Conservation (phyloP, 2,888 invertebrate species). For the Heliconius cydno region DNA sequence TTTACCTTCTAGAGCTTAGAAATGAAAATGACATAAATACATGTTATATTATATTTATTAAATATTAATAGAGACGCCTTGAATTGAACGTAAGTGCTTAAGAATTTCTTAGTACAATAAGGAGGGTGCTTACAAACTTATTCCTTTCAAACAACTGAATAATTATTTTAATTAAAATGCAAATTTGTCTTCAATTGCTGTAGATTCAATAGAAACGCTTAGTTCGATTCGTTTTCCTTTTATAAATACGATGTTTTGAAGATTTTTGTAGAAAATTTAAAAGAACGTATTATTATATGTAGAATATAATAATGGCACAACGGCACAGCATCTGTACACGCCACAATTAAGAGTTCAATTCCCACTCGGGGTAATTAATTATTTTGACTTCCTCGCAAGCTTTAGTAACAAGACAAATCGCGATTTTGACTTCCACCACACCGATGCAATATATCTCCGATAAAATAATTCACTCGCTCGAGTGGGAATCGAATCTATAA, state of each 20-base stretch:
- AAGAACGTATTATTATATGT: too few species aligned
- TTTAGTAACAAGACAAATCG: too few species aligned
- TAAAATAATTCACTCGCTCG: too few species aligned
- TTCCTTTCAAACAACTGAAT: slow-evolving; percentile 74
- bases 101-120: slow-evolving; percentile 26
- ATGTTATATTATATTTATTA: neutral
- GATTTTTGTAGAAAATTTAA: slow-evolving; percentile 54
- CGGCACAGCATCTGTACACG: too few species aligned
- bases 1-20: too few species aligned
- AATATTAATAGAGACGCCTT: slow-evolving; percentile 5
- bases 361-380: too few species aligned
- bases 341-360: too few species aligned
- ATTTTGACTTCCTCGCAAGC: too few species aligned
- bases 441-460: too few species aligned
- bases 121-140: slow-evolving; percentile 62
- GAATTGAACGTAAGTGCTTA: slow-evolving; percentile 7
- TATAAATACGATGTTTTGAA: slow-evolving; percentile 71
- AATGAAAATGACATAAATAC: neutral
- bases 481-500: too few species aligned
- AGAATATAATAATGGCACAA: too few species aligned
- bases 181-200: slow-evolving; percentile 65
- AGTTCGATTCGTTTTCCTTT: slow-evolving; percentile 63
- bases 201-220: slow-evolving; percentile 62
- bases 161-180: slow-evolving; percentile 76
- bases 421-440: too few species aligned